These are phyloP conservation scores for Cygnus atratus DNA, from an alignment of 2,113 vertebrate genomes.

Conservation along the genomic window DNA sequence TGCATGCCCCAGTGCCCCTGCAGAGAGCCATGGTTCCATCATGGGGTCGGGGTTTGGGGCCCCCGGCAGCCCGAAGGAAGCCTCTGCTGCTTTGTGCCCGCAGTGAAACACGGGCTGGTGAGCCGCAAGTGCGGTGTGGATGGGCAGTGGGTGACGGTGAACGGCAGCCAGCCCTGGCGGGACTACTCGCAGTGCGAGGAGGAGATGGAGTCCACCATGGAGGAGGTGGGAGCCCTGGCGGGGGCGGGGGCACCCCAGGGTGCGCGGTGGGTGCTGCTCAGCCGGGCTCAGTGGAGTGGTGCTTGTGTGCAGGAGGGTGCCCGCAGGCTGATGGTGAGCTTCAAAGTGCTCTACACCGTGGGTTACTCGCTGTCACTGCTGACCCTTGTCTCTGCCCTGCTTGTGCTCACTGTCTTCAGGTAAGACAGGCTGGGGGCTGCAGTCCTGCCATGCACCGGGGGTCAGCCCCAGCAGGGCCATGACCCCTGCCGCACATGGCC, in stretches of 20 bases:
- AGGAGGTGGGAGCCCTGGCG: constrained; percentile 43
- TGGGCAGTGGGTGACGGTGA: constrained; percentile 79
- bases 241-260: accelerated
- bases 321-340: constrained; percentile 79
- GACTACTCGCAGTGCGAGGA: constrained; percentile 88
- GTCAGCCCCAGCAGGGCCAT: too few species aligned
- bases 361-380: constrained; percentile 87
- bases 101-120: constrained; percentile 84
- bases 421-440: neutral
- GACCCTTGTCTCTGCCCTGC: constrained; percentile 81
- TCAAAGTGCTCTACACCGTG: constrained; percentile 88
- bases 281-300: accelerated
- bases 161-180: constrained; percentile 79
- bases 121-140: constrained; percentile 80
- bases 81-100: neutral
- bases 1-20: accelerated
- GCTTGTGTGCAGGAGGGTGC: constrained; percentile 71
- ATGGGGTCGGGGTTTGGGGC: neutral
- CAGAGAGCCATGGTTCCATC: neutral
- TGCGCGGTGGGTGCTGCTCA: accelerated
- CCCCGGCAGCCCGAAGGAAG: neutral
- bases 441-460: neutral
- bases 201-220: constrained; percentile 56
- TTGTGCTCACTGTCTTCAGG: constrained; percentile 68
- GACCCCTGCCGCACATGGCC: too few species aligned